Base-by-base conservation (phyloP, 2,797 vertebrate species). In the Xyrichtys novacula region DNA sequence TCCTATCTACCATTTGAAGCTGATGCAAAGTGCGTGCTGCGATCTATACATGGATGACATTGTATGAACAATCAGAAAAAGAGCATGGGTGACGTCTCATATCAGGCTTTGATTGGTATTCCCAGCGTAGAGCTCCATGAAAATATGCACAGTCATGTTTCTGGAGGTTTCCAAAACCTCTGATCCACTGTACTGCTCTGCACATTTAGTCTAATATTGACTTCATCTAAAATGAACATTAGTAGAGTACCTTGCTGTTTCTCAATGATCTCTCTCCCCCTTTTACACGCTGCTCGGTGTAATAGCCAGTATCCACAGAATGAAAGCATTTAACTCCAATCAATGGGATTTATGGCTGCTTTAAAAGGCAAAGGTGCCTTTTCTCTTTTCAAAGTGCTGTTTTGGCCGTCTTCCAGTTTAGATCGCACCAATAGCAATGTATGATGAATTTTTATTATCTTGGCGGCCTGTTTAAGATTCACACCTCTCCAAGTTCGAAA, bases 311-410 rank as follows among this genome's bases (percentile, higher is more conserved):
- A 84, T 90, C 81, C 66, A 88, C 90, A 89, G 88, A 92, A 83
- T 86, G 69, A 89, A 91, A 82, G 88, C 89, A 88, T 94, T 92
- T 92, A 93, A 89, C 78, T 88, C 84, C 87, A 90, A 93, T 92
- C 91, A 90, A 76, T 78, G 69, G 85, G 83, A 93, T 94, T 93
- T 90, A 94, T 91, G 73, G 74, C 84, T 91, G 68, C 85, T 89
- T 84, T 87, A 84, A 81, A 86, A 89, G 88, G 76, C 87, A 89
- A 90, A 94, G 90, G 92, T 93, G 92, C 93, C 90, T 90, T 91
- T 81, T 85, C 85, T 89, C 84, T 90, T 81, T 76, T 85, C 74
- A 87, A 92, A 94, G 92, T 93, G 92, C 88, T 88, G 83, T 88
- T 88, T 89, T 94, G 93, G 92, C 94, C 3, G 65, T 52, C 53